Percentiles rank a stretch among this genome's conserved stretches.
Conservation (phyloP, 64 coral and sea anemone genomes). For the Stylophora pistillata region DNA sequence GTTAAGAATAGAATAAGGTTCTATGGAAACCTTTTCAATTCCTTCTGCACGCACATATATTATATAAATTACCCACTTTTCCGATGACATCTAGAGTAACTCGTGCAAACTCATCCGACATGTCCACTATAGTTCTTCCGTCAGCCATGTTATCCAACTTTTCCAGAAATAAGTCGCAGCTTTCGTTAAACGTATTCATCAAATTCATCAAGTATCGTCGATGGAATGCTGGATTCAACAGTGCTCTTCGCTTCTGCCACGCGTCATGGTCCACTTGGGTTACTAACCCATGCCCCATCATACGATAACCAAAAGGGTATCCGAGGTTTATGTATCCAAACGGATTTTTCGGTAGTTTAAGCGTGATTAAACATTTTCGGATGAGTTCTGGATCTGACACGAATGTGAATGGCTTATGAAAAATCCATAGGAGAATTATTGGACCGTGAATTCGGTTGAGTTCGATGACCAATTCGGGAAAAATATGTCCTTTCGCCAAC, state of each 20-base stretch:
- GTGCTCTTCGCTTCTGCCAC: conserved; percentile 66
- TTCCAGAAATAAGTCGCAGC: conserved; percentile 64
- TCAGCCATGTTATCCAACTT: conserved; percentile 69
- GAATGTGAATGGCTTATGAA: conserved; percentile 22
- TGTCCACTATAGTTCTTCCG: conserved; percentile 46
- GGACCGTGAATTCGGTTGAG: conserved; percentile 48
- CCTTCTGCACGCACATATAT: background rate
- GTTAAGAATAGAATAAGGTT: background rate
- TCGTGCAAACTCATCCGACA: conserved; percentile 78
- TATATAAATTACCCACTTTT: conserved; percentile 49
- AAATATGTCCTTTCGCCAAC: background rate
- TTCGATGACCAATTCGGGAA: conserved; percentile 32
- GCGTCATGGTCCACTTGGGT: conserved; percentile 35
- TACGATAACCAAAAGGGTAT: conserved; percentile 38
- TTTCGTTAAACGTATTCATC: conserved; percentile 76
- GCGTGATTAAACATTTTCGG: conserved; percentile 48
- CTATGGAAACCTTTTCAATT: background rate
- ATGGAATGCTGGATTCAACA: conserved; percentile 83
- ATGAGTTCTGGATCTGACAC: conserved; percentile 44
- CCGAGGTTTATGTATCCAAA: conserved; percentile 8
- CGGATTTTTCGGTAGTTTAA: conserved; percentile 48
- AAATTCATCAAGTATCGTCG: conserved; percentile 77
- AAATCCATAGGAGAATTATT: conserved; percentile 48
- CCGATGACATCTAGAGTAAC: conserved; percentile 80
- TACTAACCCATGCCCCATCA: conserved; percentile 50